Evolutionary conservation across 2,113 vertebrate genomes (phyloP).

Genomic region (Genyomyrus donnyi): DNA sequence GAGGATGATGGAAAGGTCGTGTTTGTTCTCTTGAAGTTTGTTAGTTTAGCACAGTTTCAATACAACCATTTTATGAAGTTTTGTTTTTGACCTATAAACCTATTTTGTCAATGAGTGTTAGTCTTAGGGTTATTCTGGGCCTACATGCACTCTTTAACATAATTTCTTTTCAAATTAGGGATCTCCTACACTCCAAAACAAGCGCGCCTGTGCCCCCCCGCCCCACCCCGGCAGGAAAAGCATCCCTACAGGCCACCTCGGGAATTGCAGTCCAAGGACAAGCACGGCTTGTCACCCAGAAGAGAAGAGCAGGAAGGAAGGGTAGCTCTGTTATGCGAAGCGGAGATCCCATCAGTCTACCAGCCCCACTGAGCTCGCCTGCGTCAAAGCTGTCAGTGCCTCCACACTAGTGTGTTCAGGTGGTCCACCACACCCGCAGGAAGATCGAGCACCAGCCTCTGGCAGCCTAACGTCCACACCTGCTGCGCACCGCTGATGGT

Average conservation of each 20-base stretch:
- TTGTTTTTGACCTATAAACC: not conserved
- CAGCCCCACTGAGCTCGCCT: not conserved
- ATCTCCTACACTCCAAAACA: not conserved
- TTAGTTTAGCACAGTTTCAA: not conserved
- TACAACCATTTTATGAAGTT: not conserved
- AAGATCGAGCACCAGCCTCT: not conserved
- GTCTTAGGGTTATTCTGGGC: not conserved
- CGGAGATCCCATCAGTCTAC: not conserved
- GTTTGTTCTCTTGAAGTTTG: not conserved
- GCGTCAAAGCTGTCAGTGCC: not conserved
- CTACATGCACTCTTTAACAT: not conserved
- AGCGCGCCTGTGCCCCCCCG: not conserved
- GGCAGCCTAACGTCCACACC: not conserved
- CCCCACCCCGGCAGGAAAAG: not conserved
- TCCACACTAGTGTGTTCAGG: not conserved
- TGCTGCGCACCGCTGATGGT: conserved; percentile 5
- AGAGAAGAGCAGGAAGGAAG: not conserved
- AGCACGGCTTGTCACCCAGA: not conserved
- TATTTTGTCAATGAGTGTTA: not conserved
- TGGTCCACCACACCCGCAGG: not conserved
- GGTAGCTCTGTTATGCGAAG: not conserved
- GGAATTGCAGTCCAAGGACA: not conserved
- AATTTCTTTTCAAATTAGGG: not conserved
- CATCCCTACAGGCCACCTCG: not conserved
- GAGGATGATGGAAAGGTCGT: not conserved